phyloP scores from a whole-genome alignment of 2,113 vertebrate genomes.

The Ophthalmolycus amberensis region DNA sequence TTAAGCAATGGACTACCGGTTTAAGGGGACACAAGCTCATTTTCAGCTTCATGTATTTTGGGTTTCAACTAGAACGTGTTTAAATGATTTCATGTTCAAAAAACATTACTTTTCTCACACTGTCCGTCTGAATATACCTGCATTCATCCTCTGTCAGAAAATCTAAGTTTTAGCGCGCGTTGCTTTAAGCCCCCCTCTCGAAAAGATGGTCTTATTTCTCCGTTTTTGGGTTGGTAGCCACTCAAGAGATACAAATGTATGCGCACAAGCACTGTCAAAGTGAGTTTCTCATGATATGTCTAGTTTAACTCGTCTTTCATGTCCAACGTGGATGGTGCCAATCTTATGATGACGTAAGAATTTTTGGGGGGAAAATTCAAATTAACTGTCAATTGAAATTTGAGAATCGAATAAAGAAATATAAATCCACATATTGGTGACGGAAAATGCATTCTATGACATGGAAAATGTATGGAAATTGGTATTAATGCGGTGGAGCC shows the following conservation, averaged over 20 bases:
- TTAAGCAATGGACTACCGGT: not conserved
- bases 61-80: not conserved
- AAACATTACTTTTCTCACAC: not conserved
- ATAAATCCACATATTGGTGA: slow-evolving; percentile 13
- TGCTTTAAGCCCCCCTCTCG: not conserved
- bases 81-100: too few relatives aligned
- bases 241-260: not conserved
- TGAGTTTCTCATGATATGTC: not conserved
- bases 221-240: not conserved
- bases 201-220: not conserved
- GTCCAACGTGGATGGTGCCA: not conserved
- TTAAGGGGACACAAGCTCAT: not conserved
- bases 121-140: not conserved
- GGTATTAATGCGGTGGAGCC: not conserved
- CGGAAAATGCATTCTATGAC: not conserved
- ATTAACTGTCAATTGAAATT: slow-evolving; percentile 17
- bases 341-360: not conserved
- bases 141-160: not conserved
- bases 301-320: not conserved
- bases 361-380: not conserved
- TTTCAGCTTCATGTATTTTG: not conserved
- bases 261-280: not conserved
- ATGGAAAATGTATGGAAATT: slow-evolving; percentile 37
- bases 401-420: slow-evolving; percentile 5
- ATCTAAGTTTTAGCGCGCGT: not conserved